These are phyloP conservation scores for Malurus leucopterus DNA, from an alignment of 2,797 vertebrate species.

Conservation along the genomic window DNA sequence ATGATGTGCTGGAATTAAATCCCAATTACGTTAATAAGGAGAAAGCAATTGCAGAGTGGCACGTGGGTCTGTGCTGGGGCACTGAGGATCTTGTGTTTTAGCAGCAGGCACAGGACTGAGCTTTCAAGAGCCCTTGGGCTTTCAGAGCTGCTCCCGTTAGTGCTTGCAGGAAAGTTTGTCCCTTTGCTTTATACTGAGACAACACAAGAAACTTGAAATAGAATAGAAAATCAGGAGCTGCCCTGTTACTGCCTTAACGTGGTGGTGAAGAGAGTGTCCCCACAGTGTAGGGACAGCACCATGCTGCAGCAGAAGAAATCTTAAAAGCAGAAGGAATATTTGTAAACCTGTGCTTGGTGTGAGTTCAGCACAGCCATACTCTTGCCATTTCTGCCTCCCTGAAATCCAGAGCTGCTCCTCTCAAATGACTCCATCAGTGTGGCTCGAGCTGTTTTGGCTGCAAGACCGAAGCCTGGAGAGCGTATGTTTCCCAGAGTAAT, in stretches of 20 bases:
- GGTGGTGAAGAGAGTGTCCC: neutral
- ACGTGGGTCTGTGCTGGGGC: neutral
- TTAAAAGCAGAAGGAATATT: neutral
- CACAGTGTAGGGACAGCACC: neutral
- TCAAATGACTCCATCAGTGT: neutral
- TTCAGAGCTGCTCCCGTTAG: neutral
- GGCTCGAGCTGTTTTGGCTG: constrained; percentile 47
- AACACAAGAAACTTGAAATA: neutral
- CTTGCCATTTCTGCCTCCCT: neutral
- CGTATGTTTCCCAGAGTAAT: constrained; percentile 45
- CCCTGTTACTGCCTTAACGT: neutral
- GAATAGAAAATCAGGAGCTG: neutral
- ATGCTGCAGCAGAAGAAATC: neutral
- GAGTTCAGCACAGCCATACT: neutral
- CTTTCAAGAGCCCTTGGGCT: neutral
- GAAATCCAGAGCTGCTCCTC: neutral
- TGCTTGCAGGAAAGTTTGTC: neutral
- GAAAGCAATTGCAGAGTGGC: neutral
- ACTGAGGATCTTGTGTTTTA: rapidly evolving
- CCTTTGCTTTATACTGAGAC: neutral
- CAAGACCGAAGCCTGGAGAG: constrained; percentile 45
- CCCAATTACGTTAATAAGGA: neutral
- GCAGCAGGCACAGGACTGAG: neutral
- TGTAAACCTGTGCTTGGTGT: neutral
- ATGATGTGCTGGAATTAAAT: neutral